Base-by-base conservation (phyloP, 2,113 vertebrate species). In the Helogale parvula region DNA sequence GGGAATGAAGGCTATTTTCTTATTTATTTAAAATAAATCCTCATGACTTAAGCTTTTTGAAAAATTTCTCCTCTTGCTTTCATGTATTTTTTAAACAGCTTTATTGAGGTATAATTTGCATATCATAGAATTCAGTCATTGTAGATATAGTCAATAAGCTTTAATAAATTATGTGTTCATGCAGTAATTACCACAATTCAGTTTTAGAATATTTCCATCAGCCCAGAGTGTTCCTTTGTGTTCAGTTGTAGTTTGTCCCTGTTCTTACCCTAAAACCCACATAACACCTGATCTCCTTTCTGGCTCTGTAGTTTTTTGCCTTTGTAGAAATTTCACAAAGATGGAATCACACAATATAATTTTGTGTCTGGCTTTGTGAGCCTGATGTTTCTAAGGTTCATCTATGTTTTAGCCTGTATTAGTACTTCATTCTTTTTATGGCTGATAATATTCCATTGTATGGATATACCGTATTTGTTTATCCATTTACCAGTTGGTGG, bases 21-120 rank as follows among this genome's bases (percentile, higher is more conserved):
- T 86, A 93, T 41, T 95, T 89, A 79, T 50, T 83, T 97, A 45
- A 87, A 82, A 72, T 92, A 87, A 82, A 19, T 89, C 23, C n/a
- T 88, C 2, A 33, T 69, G 38, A 47, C 16, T 82, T 85, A 81
- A 19, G 13, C 3, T 76, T 93, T 93, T 27, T 38, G 68, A 91
- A 94, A 95, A 85, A n/a, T 88, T 96, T 23, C 8, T 92, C 5
- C 23, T 88, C 6, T 66, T 92, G 13, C 1, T 29, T 94, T 93
- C 25, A 23, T 81, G 5, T 76, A 11, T 66, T 63, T 84, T 79
- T 89, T 90, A 79, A 81, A 82, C 0, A 25, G 23, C 54, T 95
- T 80, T 83, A 57, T 93, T 54, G 47, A 54, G 17, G 21, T 91
- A 6, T 87, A 54, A 76, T 84, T 88, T 83, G 84, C 31, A 31